Conservation (phyloP, 1,140 invertebrate species). For the Drosophila busckii region DNA sequence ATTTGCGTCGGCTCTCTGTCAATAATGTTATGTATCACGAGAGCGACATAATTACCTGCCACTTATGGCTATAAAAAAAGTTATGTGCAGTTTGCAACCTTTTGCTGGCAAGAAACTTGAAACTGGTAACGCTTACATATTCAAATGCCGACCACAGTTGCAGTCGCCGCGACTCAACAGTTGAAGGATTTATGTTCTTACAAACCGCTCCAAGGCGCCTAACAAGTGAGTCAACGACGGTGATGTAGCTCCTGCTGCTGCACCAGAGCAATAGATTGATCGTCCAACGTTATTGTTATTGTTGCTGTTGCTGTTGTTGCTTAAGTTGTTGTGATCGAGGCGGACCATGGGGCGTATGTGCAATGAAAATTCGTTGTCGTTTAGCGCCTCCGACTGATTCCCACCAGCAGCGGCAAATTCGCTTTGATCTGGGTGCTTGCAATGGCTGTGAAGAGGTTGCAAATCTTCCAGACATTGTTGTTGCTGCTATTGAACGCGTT, state of each 20-base stretch:
- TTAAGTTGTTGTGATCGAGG: conserved; percentile 14
- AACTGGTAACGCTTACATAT: conserved; percentile 23
- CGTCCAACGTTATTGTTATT: conserved; percentile 31
- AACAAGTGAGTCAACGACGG: conserved; percentile 60
- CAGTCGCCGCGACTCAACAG: conserved; percentile 31
- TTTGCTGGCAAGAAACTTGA: conserved; percentile 14
- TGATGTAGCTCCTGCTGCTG: conserved; percentile 7
- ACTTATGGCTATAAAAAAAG: conserved; percentile 74
- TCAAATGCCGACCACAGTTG: conserved; percentile 52
- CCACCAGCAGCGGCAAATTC: conserved; percentile 45
- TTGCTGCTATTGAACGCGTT: conserved; percentile 36
- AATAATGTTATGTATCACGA: conserved; percentile 78
- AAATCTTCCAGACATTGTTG: conserved; percentile 37
- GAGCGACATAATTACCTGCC: conserved; percentile 78
- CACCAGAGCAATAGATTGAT: conserved; percentile 57
- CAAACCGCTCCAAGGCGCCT: conserved; percentile 70
- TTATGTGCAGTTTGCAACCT: conserved; percentile 16
- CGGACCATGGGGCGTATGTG: conserved; percentile 63
- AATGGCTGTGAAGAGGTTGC: conserved; percentile 56
- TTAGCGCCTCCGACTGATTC: conserved; percentile 66
- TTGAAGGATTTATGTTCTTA: conserved; percentile 78
- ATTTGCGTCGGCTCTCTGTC: conserved; percentile 42
- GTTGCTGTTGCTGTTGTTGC: too few species aligned
- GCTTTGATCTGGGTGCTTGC: conserved; percentile 56
- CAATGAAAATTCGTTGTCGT: conserved; percentile 67